Evolutionary conservation across 2,888 invertebrate genomes (phyloP), one percentile per base, ranked within the genome.

Genomic region (Apotomis capreana): DNA sequence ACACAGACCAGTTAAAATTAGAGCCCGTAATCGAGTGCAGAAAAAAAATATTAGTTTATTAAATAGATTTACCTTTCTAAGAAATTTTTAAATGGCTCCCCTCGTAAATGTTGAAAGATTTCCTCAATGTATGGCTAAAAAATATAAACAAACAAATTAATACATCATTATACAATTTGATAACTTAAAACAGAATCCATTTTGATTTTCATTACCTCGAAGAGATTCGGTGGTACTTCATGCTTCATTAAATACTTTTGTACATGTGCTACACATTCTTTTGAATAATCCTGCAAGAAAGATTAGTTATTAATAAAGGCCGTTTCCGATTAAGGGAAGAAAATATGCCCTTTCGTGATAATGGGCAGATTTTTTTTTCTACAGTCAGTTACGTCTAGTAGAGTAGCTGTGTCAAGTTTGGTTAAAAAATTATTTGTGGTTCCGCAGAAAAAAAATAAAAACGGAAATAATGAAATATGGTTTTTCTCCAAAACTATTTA

Each of bases 121-220:
- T 99, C 99, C 94, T 99, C 98, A 94, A 99, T 99, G 94, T 99
- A 99, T 84, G 99, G 99, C 98, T 99, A 94, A 79, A 97, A 96
- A 79, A 83, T 80, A 83, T 84, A 81, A 78, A 78, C 75, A 51
- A 58, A 49, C 12, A 73, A 51, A 78, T 74, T 60, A 73, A 44
- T 58, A 0, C n/a, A n/a, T 60, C n/a, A 40, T 13, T 44, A n/a
- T 58, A 12, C 3, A 4, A 26, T 46, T 6, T 15, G 52, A 46
- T 6, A 6, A 3, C 40, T 40, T 13, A 40, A 36, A 36, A n/a
- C 52, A 4, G 13, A 59, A 26, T 26, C 0, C 57, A 55, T 12
- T 12, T 12, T 36, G 13, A 26, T 57, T 36, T 8, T 80, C 89
- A 94, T 94, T 94, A 99, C 99, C 97, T 99, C 98, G 95, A 99